Conservation (phyloP, 1,140 invertebrate genomes). For the Drosophila chauvacae region DNA sequence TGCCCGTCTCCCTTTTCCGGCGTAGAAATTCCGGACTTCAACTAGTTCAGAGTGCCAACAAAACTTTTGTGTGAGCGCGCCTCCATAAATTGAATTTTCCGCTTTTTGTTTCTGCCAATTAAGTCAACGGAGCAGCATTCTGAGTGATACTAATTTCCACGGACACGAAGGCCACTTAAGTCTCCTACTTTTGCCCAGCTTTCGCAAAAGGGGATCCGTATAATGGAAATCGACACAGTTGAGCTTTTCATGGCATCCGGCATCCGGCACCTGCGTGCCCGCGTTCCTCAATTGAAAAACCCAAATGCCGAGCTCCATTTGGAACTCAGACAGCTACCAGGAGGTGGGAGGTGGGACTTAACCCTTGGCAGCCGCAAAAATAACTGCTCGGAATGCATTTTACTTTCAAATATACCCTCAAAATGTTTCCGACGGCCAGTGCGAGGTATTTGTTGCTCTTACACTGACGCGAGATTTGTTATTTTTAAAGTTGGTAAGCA, state of each 20-base stretch:
- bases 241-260: conserved; percentile 40
- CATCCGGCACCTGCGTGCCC: conserved; percentile 40
- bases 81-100: conserved; percentile 70
- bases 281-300: conserved; percentile 69
- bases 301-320: conserved; percentile 61
- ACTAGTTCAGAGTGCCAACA: conserved; percentile 39
- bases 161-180: conserved; percentile 49
- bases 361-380: conserved; percentile 63
- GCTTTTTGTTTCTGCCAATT: conserved; percentile 60
- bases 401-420: conserved; percentile 45
- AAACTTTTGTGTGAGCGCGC: conserved; percentile 45
- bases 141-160: conserved; percentile 70
- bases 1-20: background rate
- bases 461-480: conserved; percentile 7
- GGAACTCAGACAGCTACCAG: conserved; percentile 12
- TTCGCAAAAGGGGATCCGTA: conserved; percentile 5
- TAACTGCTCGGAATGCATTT: conserved; percentile 55
- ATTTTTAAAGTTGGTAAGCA: background rate
- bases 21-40: conserved; percentile 10
- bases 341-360: conserved; percentile 29
- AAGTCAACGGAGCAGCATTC: conserved; percentile 55
- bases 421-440: conserved; percentile 5
- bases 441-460: conserved; percentile 14
- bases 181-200: background rate
- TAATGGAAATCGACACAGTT: conserved; percentile 59